These are phyloP conservation scores for Timandra comae DNA, from an alignment of 2,888 invertebrate genomes.

Conservation along the genomic window DNA sequence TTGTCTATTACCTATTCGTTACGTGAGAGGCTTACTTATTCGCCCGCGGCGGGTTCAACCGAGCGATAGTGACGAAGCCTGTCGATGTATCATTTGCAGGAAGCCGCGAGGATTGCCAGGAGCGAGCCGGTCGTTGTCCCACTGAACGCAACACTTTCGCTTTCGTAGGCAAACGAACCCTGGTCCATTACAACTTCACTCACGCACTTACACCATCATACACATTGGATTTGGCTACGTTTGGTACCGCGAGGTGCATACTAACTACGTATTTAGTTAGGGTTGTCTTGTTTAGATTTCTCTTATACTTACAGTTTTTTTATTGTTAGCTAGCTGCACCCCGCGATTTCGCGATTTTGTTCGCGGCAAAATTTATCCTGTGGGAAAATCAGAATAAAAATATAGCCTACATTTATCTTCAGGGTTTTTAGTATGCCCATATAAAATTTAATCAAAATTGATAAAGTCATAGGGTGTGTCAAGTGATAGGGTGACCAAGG, in stretches of 20 bases:
- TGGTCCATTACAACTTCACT: conserved; percentile 65
- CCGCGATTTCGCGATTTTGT: too few relatives aligned
- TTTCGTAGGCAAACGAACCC: conserved; percentile 75
- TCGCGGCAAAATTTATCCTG: too few relatives aligned
- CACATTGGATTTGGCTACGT: conserved; percentile 59
- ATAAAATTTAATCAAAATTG: too few relatives aligned
- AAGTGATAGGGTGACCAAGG: too few relatives aligned
- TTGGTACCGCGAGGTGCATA: conserved; percentile 60
- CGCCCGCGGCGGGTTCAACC: too few relatives aligned
- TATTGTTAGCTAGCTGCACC: conserved; percentile 29
- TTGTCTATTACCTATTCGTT: too few relatives aligned
- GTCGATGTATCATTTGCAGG: conserved; percentile 51
- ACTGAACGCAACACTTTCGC: conserved; percentile 73
- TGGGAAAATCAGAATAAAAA: too few relatives aligned
- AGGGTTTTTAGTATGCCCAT: too few relatives aligned
- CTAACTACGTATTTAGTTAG: conserved; percentile 56
- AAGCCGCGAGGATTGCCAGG: conserved; percentile 54
- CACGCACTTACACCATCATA: conserved; percentile 69
- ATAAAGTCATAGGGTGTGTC: too few relatives aligned
- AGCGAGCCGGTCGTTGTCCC: conserved; percentile 68
- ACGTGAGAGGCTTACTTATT: too few relatives aligned
- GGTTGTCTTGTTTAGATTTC: conserved; percentile 65
- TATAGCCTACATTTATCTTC: too few relatives aligned
- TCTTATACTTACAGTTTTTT: conserved; percentile 33
- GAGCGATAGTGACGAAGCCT: conserved; percentile 6